Evolutionary conservation across 2,113 vertebrate genomes (phyloP).

Genomic region (Spilogale gracilis): DNA sequence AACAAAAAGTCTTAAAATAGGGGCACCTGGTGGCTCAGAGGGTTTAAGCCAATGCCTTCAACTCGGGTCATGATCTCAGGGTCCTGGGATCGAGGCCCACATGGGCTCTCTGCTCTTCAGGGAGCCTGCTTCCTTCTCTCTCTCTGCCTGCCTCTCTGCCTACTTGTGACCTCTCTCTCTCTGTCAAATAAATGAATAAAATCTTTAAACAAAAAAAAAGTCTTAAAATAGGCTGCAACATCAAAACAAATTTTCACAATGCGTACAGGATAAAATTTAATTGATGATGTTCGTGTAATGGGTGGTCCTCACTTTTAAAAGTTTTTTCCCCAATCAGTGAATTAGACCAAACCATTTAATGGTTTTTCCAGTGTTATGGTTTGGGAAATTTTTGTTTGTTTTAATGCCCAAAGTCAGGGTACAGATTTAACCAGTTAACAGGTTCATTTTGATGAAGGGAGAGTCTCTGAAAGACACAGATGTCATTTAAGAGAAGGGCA

Average conservation of each 20-base stretch:
- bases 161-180: too few species aligned
- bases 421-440: background rate
- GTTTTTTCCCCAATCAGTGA: background rate
- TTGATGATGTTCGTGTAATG: background rate
- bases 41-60: too few species aligned
- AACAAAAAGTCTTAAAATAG: background rate
- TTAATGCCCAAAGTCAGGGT: background rate
- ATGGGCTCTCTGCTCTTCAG: too few species aligned
- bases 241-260: conserved; percentile 19
- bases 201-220: background rate
- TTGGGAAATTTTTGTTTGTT: background rate
- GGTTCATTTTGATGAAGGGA: background rate
- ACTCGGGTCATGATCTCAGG: too few species aligned
- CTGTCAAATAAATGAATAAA: too few species aligned
- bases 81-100: too few species aligned
- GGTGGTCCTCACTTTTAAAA: background rate
- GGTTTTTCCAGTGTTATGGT: background rate
- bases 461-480: background rate
- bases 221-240: background rate
- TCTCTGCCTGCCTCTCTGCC: too few species aligned
- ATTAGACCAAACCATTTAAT: background rate
- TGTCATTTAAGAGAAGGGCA: background rate
- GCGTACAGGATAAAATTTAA: background rate
- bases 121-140: too few species aligned
- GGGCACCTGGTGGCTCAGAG: too few species aligned